phyloP scores from a whole-genome alignment of 1,140 invertebrate genomes.

The Helicorthomorpha holstii region DNA sequence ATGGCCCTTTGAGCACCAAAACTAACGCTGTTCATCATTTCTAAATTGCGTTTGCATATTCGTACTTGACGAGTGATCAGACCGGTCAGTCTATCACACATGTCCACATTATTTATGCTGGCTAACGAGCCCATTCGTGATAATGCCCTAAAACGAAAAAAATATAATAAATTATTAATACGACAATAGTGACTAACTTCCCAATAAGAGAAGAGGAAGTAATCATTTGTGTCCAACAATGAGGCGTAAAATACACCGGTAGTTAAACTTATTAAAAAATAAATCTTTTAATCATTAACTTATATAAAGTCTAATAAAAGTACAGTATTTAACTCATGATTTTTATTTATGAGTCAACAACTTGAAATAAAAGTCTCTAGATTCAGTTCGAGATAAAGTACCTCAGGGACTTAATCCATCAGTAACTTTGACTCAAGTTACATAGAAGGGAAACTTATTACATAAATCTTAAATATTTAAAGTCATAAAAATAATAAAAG shows the following conservation, averaged over 20 bases:
- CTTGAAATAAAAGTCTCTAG: no score
- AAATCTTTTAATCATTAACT: neutral
- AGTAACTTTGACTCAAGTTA: no score
- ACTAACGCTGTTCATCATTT: slow-evolving; percentile 27
- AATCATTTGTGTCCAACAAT: no score
- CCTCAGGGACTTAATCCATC: no score
- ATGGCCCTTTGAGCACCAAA: slow-evolving; percentile 61
- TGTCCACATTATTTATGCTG: neutral
- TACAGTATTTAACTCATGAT: neutral
- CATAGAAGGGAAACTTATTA: no score
- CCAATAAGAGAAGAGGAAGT: no score
- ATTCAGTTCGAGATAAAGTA: no score
- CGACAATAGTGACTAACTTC: neutral
- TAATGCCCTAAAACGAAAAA: slow-evolving; percentile 1
- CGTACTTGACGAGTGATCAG: slow-evolving; percentile 1
- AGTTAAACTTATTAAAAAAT: neutral
- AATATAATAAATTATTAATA: neutral
- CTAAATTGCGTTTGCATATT: slow-evolving; percentile 3
- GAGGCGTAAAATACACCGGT: neutral
- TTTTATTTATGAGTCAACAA: no score
- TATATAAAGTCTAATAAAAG: neutral
- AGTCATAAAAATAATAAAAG: no score
- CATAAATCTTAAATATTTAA: no score
- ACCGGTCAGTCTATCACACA: slow-evolving; percentile 1
- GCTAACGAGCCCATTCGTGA: neutral